Evolutionary conservation across 1,140 invertebrate genomes (phyloP).

Genomic region (Marisa cornuarietis): DNA sequence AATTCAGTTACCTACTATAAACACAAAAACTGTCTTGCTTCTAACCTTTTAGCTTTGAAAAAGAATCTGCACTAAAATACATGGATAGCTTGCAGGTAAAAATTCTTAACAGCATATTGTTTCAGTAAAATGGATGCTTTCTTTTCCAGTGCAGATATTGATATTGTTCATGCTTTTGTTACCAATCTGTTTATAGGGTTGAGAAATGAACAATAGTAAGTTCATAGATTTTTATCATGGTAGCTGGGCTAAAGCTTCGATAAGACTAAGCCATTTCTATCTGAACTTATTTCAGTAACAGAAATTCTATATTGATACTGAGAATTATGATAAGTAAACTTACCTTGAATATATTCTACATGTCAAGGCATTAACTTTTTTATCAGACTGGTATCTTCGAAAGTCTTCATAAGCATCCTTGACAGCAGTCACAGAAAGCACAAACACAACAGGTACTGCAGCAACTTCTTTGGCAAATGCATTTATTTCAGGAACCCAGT

Average conservation of each 20-base stretch:
- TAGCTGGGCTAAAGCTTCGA: not conserved
- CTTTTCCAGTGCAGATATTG: not conserved
- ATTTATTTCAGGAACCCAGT: constrained; percentile 89
- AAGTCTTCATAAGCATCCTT: constrained; percentile 98
- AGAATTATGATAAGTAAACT: constrained; percentile 64
- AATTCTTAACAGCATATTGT: not conserved
- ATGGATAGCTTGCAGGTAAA: no score
- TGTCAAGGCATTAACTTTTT: constrained; percentile 91
- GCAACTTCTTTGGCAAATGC: constrained; percentile 97
- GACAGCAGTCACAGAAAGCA: constrained; percentile 93
- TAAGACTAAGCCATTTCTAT: not conserved
- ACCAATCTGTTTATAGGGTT: not conserved
- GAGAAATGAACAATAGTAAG: not conserved
- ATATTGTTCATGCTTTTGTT: not conserved
- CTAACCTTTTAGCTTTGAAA: no score
- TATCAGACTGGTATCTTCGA: constrained; percentile 86
- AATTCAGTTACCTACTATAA: not conserved
- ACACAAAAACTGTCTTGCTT: no score
- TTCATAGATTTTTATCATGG: not conserved
- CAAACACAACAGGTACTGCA: constrained; percentile 80
- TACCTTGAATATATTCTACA: constrained; percentile 91
- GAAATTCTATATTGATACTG: not conserved
- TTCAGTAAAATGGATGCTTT: not conserved
- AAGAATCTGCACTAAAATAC: no score
- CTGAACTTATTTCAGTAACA: not conserved